Evolutionary conservation across 2,113 vertebrate genomes (phyloP), one percentile per base, ranked within the genome.

Genomic region (Oxygymnocypris stewartii): DNA sequence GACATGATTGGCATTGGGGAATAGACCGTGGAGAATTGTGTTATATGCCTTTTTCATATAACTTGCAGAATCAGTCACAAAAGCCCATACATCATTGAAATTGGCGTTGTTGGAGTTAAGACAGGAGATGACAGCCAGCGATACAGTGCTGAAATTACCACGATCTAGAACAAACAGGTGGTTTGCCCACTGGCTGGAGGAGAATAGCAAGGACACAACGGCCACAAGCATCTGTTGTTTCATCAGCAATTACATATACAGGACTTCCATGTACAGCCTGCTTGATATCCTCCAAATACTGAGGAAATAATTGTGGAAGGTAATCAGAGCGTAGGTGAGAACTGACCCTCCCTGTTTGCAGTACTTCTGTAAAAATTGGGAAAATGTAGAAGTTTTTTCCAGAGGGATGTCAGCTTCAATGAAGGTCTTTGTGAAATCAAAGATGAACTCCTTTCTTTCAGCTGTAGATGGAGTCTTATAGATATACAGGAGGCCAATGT

Each of bases 191-290:
- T 44, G 57, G 59, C 37, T 67, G n/a, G 11, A 47, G 79, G n/a
- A 65, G 37, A 67, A 44, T 47, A n/a, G 79, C 57, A 40, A 82
- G 59, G 40, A 65, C 79, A 82, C 35, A 82, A 42, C 59, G 35
- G 13, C 37, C 79, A 47, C 79, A 65, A 65, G 79, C 79, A 65
- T 81, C 79, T 65, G 79, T 81, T 47, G 37, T 81, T 61, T 65
- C 59, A 81, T 13, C 69, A 42, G 37, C 37, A 47, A 47, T 63
- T 10, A 61, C 57, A 40, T 42, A 42, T 3, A 54, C 37, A 40
- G 57, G 54, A 31, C 59, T 42, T 37, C 35, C 35, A 57, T 81
- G 10, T 63, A 63, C 35, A 11, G 8, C 57, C 54, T 63, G 54
- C 57, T 63, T 42, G 31, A 81, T 59, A 20, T 81, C 57, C 35